These are phyloP conservation scores for Sphyrna mokarran DNA, from an alignment of 2,113 vertebrate genomes.

Conservation along the genomic window DNA sequence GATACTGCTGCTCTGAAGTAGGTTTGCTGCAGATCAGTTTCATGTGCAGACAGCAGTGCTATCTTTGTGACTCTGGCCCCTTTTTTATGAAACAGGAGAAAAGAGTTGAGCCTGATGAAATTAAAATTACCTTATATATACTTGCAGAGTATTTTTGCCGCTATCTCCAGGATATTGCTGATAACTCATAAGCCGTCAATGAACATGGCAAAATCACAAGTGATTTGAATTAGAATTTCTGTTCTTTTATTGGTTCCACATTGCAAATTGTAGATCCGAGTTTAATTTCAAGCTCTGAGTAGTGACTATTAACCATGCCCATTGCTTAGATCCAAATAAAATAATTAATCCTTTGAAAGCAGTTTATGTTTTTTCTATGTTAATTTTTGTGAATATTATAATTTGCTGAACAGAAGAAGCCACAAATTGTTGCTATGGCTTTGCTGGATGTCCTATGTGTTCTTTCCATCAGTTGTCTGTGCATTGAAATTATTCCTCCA, in stretches of 20 bases:
- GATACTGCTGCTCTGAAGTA: neutral
- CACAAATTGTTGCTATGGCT: neutral
- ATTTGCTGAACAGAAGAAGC: neutral
- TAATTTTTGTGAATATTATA: neutral
- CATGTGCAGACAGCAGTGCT: neutral
- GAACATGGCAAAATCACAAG: neutral
- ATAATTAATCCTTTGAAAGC: neutral
- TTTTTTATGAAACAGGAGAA: neutral
- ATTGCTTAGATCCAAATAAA: neutral
- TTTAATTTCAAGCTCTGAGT: neutral
- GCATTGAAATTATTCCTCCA: neutral
- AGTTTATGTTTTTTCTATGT: neutral
- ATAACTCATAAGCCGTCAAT: neutral
- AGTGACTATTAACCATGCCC: neutral
- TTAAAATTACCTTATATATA: neutral
- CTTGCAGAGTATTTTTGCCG: neutral
- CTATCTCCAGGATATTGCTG: neutral
- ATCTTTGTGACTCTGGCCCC: no score
- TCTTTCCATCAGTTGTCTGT: neutral
- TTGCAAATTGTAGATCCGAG: neutral
- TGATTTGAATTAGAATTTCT: neutral
- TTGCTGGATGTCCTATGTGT: neutral
- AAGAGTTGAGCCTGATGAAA: neutral
- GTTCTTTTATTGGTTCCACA: neutral
- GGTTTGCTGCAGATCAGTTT: neutral